Evolutionary conservation across 2,797 vertebrate genomes (phyloP).

Genomic region (Labeo calbasu): DNA sequence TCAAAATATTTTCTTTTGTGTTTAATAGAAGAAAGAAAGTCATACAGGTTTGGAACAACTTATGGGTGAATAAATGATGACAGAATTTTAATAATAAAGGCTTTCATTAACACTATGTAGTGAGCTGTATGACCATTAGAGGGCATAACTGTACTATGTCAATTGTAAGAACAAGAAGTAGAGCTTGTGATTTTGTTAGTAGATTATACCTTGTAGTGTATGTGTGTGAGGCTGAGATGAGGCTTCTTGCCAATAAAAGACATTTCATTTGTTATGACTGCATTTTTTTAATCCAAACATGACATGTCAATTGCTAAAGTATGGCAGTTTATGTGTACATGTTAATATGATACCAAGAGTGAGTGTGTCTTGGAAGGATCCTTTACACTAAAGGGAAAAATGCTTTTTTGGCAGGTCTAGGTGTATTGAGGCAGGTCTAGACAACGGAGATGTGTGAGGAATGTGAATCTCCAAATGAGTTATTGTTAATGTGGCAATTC

Average conservation of each 20-base stretch:
- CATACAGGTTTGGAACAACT: no score
- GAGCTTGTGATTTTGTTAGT: neutral
- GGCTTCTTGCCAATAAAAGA: neutral
- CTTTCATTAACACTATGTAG: conserved; percentile 8
- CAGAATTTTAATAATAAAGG: neutral
- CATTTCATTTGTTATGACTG: neutral
- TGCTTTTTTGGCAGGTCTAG: conserved; percentile 63
- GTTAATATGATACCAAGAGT: conserved; percentile 49
- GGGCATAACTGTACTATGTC: conserved; percentile 33
- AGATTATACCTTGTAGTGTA: neutral
- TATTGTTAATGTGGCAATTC: conserved; percentile 47
- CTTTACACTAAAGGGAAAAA: conserved; percentile 41
- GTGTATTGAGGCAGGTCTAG: conserved; percentile 67
- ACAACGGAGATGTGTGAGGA: conserved; percentile 73
- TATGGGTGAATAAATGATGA: neutral
- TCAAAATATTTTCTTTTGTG: no score
- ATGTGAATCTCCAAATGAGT: conserved; percentile 73
- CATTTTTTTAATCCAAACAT: conserved; percentile 19
- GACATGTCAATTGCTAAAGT: conserved; percentile 15
- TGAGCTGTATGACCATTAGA: conserved; percentile 38
- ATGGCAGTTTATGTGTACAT: conserved; percentile 38
- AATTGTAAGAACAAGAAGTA: neutral
- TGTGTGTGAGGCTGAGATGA: conserved; percentile 17
- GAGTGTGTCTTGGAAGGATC: conserved; percentile 41
- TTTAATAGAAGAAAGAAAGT: no score